These are phyloP conservation scores for Hirtodrosophila duncani DNA, from an alignment of 2,888 invertebrate species.

Conservation along the genomic window DNA sequence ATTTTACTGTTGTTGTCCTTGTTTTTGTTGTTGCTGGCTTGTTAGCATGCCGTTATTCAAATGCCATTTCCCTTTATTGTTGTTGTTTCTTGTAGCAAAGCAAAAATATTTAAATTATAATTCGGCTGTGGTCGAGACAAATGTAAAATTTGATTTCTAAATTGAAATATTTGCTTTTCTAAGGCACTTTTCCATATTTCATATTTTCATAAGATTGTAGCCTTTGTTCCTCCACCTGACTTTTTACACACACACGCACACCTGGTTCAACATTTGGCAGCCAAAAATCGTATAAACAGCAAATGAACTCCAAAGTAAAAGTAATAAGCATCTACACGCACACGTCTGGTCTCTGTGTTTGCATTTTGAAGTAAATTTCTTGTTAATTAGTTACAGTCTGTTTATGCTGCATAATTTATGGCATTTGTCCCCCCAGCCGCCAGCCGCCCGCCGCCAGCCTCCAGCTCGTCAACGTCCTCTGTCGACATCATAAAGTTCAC, in stretches of 20 bases:
- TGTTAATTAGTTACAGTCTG: slow-evolving; percentile 67
- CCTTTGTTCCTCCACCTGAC: slow-evolving; percentile 3
- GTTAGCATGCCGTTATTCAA: slow-evolving; percentile 61
- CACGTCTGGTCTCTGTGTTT: no score
- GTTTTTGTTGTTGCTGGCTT: slow-evolving; percentile 53
- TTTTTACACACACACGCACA: slow-evolving; percentile 3
- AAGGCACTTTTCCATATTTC: no score
- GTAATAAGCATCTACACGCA: slow-evolving; percentile 1
- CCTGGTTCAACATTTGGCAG: slow-evolving; percentile 16
- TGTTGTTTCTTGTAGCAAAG: slow-evolving; percentile 15
- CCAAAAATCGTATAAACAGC: slow-evolving; percentile 8
- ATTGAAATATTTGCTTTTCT: slow-evolving; percentile 46
- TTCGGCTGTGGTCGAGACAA: slow-evolving; percentile 42
- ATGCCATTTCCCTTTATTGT: slow-evolving; percentile 59
- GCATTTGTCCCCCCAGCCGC: slow-evolving; percentile 40
- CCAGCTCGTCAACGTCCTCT: slow-evolving; percentile 5
- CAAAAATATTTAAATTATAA: slow-evolving; percentile 64
- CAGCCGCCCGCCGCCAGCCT: background rate
- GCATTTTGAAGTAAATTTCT: slow-evolving; percentile 43
- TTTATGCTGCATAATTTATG: slow-evolving; percentile 59
- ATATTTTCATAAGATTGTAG: no score
- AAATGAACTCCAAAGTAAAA: background rate
- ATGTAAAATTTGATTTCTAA: slow-evolving; percentile 63
- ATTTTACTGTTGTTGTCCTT: slow-evolving; percentile 20
- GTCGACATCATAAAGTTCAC: slow-evolving; percentile 24